phyloP scores from a whole-genome alignment of 2,888 invertebrate genomes.

The Thalpophila matura region DNA sequence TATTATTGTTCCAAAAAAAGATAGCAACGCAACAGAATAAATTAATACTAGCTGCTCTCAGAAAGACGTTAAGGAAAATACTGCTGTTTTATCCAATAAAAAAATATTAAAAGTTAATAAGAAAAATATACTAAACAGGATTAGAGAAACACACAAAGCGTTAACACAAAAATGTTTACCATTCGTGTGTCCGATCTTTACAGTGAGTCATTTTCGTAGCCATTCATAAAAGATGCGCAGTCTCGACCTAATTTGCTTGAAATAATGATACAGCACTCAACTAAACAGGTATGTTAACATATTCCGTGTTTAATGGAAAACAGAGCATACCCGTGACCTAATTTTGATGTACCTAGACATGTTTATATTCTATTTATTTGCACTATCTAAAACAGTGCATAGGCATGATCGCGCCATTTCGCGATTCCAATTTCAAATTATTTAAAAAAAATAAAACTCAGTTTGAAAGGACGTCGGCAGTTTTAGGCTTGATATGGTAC shows the following conservation, averaged over 20 bases:
- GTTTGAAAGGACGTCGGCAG: too few relatives aligned
- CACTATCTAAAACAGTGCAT: constrained; percentile 46
- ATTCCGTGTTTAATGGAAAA: constrained; percentile 57
- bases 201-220: constrained; percentile 22
- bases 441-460: too few relatives aligned
- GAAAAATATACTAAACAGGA: constrained; percentile 22
- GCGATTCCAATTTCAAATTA: too few relatives aligned
- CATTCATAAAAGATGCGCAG: constrained; percentile 37
- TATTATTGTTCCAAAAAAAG: too few relatives aligned
- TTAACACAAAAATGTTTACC: constrained; percentile 46
- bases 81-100: background rate
- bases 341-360: constrained; percentile 61
- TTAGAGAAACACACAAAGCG: constrained; percentile 16
- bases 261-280: constrained; percentile 13
- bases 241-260: constrained; percentile 28
- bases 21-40: too few relatives aligned
- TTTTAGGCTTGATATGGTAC: too few relatives aligned
- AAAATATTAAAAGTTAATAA: constrained; percentile 7
- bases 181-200: constrained; percentile 28
- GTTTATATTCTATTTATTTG: constrained; percentile 73
- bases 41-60: constrained; percentile 2
- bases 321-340: constrained; percentile 71
- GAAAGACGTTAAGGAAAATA: background rate
- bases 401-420: constrained; percentile 11
- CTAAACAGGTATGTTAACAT: constrained; percentile 19